These are phyloP conservation scores for Andrena flavipes DNA, from an alignment of 2,888 invertebrate species.

Conservation along the genomic window DNA sequence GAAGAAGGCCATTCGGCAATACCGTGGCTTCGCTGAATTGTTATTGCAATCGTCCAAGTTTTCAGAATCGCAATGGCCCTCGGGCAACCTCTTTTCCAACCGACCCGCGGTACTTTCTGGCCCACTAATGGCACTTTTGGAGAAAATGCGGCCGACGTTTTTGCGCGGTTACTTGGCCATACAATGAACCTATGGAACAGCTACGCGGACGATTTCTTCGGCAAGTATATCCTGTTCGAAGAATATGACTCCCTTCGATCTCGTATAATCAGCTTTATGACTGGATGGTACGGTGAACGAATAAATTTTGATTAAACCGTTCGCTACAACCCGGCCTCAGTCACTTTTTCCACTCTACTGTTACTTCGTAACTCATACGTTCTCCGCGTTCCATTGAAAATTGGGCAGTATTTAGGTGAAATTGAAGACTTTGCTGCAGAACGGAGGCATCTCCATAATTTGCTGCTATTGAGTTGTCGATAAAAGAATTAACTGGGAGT, in stretches of 20 bases:
- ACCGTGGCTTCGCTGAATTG: constrained; percentile 63
- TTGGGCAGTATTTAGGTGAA: not conserved
- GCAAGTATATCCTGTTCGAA: constrained; percentile 6
- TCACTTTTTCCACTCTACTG: not conserved
- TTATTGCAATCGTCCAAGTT: constrained; percentile 77
- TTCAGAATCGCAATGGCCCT: constrained; percentile 75
- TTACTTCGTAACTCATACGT: not conserved
- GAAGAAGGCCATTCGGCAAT: constrained; percentile 42
- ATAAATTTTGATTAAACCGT: not conserved
- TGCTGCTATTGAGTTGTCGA: not conserved
- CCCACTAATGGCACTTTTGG: constrained; percentile 76
- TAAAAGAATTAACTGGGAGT: not conserved
- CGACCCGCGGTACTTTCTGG: constrained; percentile 65
- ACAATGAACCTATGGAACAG: constrained; percentile 36
- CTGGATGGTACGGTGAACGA: not conserved
- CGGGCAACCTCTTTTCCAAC: constrained; percentile 61
- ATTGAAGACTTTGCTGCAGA: too few species aligned
- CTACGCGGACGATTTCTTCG: constrained; percentile 9
- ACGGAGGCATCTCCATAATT: not conserved
- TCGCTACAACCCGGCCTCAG: not conserved
- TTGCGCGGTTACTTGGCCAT: constrained; percentile 42
- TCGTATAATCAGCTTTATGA: constrained; percentile 16
- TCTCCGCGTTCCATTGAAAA: not conserved
- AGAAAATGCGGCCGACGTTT: constrained; percentile 60
- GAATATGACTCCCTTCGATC: not conserved